Evolutionary conservation across 2,113 vertebrate species (phyloP).

Genomic region (Bubo scandiacus): DNA sequence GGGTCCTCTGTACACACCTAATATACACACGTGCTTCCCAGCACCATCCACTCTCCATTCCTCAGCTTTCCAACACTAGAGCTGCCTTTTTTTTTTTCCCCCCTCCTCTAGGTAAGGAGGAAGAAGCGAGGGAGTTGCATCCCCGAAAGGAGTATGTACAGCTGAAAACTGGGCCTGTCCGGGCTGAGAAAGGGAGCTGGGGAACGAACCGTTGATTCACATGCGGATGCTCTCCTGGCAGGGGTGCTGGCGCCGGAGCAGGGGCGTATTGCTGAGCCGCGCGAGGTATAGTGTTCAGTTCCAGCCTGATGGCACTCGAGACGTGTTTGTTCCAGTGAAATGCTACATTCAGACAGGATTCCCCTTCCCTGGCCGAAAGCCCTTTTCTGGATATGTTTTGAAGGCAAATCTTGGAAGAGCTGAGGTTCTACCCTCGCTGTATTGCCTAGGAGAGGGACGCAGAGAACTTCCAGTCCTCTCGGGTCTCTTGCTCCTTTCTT

Average conservation of each 20-base stretch:
- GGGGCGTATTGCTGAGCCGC: not conserved
- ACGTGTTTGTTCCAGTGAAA: constrained; percentile 69
- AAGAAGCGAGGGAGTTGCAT: not conserved
- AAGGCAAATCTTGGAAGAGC: constrained; percentile 73
- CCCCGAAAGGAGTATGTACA: not conserved
- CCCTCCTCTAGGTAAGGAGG: not conserved
- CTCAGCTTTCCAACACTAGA: constrained; percentile 11
- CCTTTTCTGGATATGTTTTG: constrained; percentile 53
- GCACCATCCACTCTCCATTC: not conserved
- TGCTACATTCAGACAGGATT: constrained; percentile 82
- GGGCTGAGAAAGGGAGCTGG: not conserved
- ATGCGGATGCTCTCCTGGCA: not conserved
- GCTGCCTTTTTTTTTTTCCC: not conserved
- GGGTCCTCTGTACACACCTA: constrained; percentile 58
- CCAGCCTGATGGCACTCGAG: constrained; percentile 43
- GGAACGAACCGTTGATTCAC: not conserved
- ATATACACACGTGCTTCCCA: constrained; percentile 6
- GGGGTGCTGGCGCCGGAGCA: not conserved
- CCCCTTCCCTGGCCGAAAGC: constrained; percentile 55
- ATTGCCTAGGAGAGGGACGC: constrained; percentile 7
- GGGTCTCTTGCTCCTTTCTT: constrained; percentile 36
- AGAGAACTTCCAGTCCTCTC: not conserved
- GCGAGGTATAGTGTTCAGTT: constrained; percentile 42
- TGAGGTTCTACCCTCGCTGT: not conserved
- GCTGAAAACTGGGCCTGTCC: not conserved